Evolutionary conservation across 1,140 invertebrate genomes (phyloP), one percentile per base, ranked within the genome.

Genomic region (Nephila pilipes): DNA sequence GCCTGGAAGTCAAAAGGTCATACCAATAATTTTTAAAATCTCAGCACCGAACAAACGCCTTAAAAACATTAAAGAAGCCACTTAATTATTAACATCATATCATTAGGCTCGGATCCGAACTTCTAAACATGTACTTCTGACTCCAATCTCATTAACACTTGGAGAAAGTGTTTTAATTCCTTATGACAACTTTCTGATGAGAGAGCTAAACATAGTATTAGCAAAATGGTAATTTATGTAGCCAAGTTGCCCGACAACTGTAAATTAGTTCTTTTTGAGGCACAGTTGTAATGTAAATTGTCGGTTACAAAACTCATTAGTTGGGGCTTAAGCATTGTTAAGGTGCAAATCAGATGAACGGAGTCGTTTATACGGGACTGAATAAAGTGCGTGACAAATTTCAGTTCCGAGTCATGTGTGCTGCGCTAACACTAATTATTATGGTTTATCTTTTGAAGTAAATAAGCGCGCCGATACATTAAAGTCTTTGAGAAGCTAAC

Each of bases 301-400:
- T 75, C 32, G 69, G 69, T 75, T 75, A 32, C 14, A 32, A 32
- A 75, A 75, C 69, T 75, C 69, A 75, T 75, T 75, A 75, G 69
- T 36, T 36, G 69, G 69, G 29, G 29, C 69, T 75, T 75, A 75
- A 16, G 69, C 29, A 75, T 75, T 75, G 69, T 75, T 75, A 75
- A 32, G 69, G 29, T 75, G 69, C 69, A 75, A 75, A 75, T 75
- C 69, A 75, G 69, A 75, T 75, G 18, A 75, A 36, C 69, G 32
- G 69, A 75, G 69, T 75, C 69, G 32, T 75, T 75, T 36, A 32
- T 75, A 75, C 69, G 3, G 69, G 6, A 32, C 69, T 75, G 14
- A 18, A 75, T 75, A 75, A 65, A 75, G 69, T 75, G 29, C 69
- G 29, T 75, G 69, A 36, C 69, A 75, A 75, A 75, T 75, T 75